phyloP scores from a whole-genome alignment of 2,888 invertebrate genomes.

The Galerucella nymphaeae region DNA sequence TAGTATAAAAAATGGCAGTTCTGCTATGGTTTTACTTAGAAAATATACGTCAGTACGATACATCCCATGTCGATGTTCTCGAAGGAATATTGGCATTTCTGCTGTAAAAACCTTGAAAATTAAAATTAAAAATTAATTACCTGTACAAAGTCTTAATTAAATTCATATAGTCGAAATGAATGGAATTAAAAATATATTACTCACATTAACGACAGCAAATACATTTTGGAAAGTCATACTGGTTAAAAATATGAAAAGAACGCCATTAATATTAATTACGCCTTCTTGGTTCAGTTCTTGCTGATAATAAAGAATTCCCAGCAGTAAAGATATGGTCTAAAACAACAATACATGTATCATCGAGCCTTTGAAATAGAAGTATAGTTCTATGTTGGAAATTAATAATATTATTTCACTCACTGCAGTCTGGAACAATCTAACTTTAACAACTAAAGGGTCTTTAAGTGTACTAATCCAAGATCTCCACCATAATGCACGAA shows the following conservation, averaged over 20 bases:
- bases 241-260: slow-evolving; percentile 88
- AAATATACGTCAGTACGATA: slow-evolving; percentile 93
- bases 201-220: slow-evolving; percentile 93
- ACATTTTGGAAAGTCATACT: slow-evolving; percentile 95
- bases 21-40: slow-evolving; percentile 89
- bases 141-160: not conserved
- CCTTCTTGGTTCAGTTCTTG: slow-evolving; percentile 86
- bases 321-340: slow-evolving; percentile 89
- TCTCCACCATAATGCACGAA: slow-evolving; percentile 89
- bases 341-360: slow-evolving; percentile 45
- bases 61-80: slow-evolving; percentile 90
- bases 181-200: slow-evolving; percentile 56
- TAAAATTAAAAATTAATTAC: slow-evolving; percentile 18
- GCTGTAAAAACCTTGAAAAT: slow-evolving; percentile 83
- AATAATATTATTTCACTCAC: slow-evolving; percentile 66
- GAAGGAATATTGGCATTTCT: slow-evolving; percentile 88
- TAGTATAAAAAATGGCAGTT: slow-evolving; percentile 85
- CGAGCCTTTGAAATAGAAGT: no score
- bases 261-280: slow-evolving; percentile 94
- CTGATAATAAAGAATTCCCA: slow-evolving; percentile 89
- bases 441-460: slow-evolving; percentile 91
- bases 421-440: slow-evolving; percentile 87
- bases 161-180: not conserved
- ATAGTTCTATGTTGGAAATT: not conserved
- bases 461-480: slow-evolving; percentile 90